Evolutionary conservation across 2,113 vertebrate species (phyloP).

Genomic region (Hemichromis elongatus): DNA sequence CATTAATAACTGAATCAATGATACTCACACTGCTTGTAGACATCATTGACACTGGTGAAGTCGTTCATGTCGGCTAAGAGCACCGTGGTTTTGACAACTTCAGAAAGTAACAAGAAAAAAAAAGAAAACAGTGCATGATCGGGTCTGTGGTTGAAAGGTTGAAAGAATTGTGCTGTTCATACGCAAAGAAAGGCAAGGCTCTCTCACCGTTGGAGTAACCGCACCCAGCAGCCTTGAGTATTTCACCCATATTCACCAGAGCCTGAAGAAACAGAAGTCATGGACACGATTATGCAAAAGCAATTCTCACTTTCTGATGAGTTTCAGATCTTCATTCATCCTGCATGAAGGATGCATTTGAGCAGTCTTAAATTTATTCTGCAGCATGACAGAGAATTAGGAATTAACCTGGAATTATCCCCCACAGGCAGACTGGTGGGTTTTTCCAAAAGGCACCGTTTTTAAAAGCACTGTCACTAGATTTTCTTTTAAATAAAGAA

Average conservation of each 20-base stretch:
- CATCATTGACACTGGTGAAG: slow-evolving; percentile 84
- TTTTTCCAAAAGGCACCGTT: not conserved
- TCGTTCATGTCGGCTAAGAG: slow-evolving; percentile 91
- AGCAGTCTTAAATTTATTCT: not conserved
- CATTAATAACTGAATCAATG: not conserved
- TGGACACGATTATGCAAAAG: not conserved
- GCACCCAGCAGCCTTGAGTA: slow-evolving; percentile 86
- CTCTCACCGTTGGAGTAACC: slow-evolving; percentile 81
- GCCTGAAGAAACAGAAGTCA: slow-evolving; percentile 67
- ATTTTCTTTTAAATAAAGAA: not conserved
- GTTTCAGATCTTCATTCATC: not conserved
- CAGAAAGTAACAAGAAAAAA: slow-evolving; percentile 25
- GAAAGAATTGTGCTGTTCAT: fast-evolving
- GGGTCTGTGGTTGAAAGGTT: not conserved
- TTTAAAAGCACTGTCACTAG: not conserved
- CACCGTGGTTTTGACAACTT: slow-evolving; percentile 94
- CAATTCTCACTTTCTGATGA: not conserved
- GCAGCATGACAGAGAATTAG: not conserved
- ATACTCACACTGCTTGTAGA: slow-evolving; percentile 92
- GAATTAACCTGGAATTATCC: not conserved
- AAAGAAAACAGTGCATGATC: not conserved
- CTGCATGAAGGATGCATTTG: not conserved
- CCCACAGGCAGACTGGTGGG: not conserved
- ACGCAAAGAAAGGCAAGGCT: not conserved
- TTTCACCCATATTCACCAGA: slow-evolving; percentile 88